Percentiles rank a stretch among this genome's conserved stretches.
Evolutionary conservation across 2,888 invertebrate genomes (phyloP).

Genomic region (Cybosia mesomella): DNA sequence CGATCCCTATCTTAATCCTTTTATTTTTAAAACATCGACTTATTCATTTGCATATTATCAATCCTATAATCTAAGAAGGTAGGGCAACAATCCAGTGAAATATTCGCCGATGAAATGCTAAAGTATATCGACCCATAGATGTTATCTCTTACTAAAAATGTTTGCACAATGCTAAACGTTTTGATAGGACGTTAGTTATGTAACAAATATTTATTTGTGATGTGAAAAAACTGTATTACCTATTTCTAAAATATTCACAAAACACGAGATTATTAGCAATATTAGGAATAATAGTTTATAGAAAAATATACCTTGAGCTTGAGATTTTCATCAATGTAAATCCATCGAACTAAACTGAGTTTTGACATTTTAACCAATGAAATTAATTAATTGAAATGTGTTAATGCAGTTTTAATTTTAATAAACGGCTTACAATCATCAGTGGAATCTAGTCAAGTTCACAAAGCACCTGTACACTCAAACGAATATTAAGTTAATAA

Average conservation of each 20-base stretch:
- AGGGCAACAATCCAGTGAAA: constrained; percentile 79
- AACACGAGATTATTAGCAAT: too few relatives aligned
- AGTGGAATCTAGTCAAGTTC: too few relatives aligned
- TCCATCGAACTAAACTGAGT: too few relatives aligned
- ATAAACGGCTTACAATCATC: too few relatives aligned
- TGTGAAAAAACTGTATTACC: background rate
- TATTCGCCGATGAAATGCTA: constrained; percentile 79
- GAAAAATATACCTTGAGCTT: too few relatives aligned
- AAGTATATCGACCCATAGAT: constrained; percentile 70
- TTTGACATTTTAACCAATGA: too few relatives aligned
- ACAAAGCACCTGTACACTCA: too few relatives aligned
- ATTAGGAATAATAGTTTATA: too few relatives aligned
- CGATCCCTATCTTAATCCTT: constrained; percentile 75
- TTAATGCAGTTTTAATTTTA: too few relatives aligned
- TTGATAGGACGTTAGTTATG: constrained; percentile 29
- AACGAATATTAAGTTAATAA: too few relatives aligned
- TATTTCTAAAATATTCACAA: background rate
- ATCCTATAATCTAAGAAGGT: constrained; percentile 77
- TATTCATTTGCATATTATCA: constrained; percentile 83
- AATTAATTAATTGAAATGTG: too few relatives aligned
- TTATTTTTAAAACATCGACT: constrained; percentile 78
- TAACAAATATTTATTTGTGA: background rate
- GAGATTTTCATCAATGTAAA: too few relatives aligned
- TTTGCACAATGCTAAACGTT: constrained; percentile 53
- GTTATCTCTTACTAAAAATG: constrained; percentile 51